Conservation (phyloP, 1,140 invertebrate species). For the Nylanderia fulva region DNA sequence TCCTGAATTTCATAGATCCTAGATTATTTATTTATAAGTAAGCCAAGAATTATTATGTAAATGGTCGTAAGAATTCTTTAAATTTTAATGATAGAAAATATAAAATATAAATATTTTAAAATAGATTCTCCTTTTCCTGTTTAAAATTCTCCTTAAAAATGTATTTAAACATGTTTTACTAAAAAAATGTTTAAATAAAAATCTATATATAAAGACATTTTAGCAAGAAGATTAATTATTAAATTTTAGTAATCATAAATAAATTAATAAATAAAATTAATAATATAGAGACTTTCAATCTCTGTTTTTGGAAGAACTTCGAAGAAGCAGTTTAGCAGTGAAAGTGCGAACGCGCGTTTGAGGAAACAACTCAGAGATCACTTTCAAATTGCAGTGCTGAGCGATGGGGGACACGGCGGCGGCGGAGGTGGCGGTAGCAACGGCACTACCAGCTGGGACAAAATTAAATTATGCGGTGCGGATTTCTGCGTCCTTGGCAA, state of each 20-base stretch:
- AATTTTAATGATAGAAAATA: background rate
- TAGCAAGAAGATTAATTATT: background rate
- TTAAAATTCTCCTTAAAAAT: background rate
- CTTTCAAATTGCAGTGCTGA: conserved; percentile 88
- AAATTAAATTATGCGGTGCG: conserved; percentile 91
- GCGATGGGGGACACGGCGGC: conserved; percentile 88
- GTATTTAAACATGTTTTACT: too few relatives aligned
- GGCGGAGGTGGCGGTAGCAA: conserved; percentile 83
- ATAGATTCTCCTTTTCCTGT: background rate
- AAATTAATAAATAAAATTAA: background rate
- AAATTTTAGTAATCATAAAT: background rate
- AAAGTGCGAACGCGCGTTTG: background rate
- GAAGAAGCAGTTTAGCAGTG: conserved; percentile 3
- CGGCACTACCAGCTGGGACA: conserved; percentile 84
- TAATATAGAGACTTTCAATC: background rate
- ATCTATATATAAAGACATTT: background rate
- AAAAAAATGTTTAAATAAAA: too few relatives aligned
- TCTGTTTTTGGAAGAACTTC: background rate
- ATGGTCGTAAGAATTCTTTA: background rate
- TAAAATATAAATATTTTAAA: too few relatives aligned
- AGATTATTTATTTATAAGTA: background rate
- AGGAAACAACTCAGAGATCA: background rate
- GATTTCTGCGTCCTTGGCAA: conserved; percentile 92
- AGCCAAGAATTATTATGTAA: background rate
- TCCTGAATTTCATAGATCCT: background rate